phyloP scores from a whole-genome alignment of 1,140 invertebrate genomes.

The Ceratina japonica region DNA sequence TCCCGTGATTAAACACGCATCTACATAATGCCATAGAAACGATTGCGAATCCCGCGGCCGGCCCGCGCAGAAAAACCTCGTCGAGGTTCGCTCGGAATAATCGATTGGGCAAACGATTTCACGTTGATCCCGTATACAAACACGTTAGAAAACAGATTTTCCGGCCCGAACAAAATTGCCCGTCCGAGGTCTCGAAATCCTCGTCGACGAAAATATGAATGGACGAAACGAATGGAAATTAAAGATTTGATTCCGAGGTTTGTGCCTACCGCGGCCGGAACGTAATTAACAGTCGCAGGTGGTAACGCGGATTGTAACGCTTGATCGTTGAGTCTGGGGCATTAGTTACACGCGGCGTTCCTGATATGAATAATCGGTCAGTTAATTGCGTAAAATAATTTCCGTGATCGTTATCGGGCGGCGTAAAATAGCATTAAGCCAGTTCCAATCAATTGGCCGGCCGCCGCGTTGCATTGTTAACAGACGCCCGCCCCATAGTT shows the following conservation, averaged over 20 bases:
- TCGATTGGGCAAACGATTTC: too few species aligned
- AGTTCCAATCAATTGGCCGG: conserved; percentile 38
- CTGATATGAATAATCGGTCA: conserved; percentile 43
- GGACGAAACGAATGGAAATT: too few species aligned
- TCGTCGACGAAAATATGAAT: too few species aligned
- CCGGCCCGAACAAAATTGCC: too few species aligned
- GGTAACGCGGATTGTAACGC: too few species aligned
- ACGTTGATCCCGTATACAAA: too few species aligned
- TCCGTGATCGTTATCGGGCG: conserved; percentile 19
- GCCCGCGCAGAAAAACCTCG: not conserved
- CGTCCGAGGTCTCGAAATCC: too few species aligned
- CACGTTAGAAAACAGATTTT: too few species aligned
- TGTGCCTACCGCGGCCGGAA: too few species aligned
- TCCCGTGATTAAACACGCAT: conserved; percentile 40
- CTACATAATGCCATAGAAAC: conserved; percentile 26
- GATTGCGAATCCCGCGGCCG: not conserved
- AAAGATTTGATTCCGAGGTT: too few species aligned
- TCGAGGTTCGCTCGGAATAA: too few species aligned
- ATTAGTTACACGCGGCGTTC: not conserved
- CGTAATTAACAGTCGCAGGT: too few species aligned
- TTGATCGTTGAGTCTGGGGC: not conserved
- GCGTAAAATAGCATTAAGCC: conserved; percentile 37
- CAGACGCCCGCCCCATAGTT: conserved; percentile 16
- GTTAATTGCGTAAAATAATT: conserved; percentile 47
- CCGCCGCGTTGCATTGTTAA: conserved; percentile 18